Evolutionary conservation across 1,140 invertebrate genomes (phyloP).

Genomic region (Cataglyphis hispanica): DNA sequence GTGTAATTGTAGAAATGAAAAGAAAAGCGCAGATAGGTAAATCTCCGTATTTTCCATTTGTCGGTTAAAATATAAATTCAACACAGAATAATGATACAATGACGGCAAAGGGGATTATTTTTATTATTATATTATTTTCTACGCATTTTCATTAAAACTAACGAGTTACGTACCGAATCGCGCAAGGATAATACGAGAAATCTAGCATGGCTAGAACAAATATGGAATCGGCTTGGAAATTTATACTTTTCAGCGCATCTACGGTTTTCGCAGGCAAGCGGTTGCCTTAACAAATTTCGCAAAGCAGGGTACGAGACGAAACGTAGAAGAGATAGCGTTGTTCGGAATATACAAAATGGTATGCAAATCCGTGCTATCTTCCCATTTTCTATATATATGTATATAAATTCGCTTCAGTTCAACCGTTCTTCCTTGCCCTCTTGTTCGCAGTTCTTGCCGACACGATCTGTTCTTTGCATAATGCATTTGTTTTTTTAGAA

Average conservation of each 20-base stretch:
- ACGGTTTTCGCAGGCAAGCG: background rate
- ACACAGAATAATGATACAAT: background rate
- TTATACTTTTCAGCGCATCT: constrained; percentile 8
- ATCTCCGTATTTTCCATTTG: background rate
- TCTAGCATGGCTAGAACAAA: background rate
- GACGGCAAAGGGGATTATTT: background rate
- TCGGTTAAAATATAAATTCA: background rate
- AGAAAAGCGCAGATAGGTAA: background rate
- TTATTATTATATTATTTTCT: background rate
- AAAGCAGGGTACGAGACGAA: background rate
- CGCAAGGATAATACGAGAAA: background rate
- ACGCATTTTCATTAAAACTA: constrained; percentile 15
- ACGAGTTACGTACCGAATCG: background rate
- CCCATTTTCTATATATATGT: constrained; percentile 32
- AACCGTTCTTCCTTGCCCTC: constrained; percentile 1
- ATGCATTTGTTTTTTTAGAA: constrained; percentile 60
- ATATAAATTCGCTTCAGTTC: constrained; percentile 36
- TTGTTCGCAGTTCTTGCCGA: background rate
- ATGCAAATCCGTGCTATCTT: constrained; percentile 73
- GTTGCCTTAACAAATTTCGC: constrained; percentile 57
- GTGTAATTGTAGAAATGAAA: background rate
- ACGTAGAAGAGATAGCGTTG: constrained; percentile 48
- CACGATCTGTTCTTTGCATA: constrained; percentile 66
- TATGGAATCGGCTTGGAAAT: background rate
- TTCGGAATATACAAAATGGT: constrained; percentile 76